Base-by-base conservation (phyloP, 2,888 invertebrate species). In the Liposcelis brunnea region DNA sequence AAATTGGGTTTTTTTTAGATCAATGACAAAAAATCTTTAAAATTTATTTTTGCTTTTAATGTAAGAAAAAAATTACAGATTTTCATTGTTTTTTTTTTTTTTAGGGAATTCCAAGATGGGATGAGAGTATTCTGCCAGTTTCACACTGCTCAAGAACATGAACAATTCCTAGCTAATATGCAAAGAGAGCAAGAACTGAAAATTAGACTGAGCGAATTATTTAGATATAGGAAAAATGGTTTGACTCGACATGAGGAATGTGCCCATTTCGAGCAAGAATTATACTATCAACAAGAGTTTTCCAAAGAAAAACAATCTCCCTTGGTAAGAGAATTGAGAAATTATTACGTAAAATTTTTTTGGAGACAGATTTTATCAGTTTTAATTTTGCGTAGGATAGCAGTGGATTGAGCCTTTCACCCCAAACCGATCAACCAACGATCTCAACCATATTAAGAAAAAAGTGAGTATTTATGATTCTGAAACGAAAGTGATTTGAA, bases 111-210 rank as follows among this genome's bases (percentile, higher is more conserved):
- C 57, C 74, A 80, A 35, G 91, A 93, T 52, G 78, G 82, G 33
- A 74, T 91, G 63, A 73, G 84, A 31, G 79, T 83, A 50, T 84
- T 87, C 57, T 79, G 87, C 2, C 90, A 90, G 61, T 91, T 91
- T 66, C 81, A 84, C 59, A 82, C 87, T 2, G 76, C 82, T 21
- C 73, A 78, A 46, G 91, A 93, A 61, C 84, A 90, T 55, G 80
- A 83, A 49, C 75, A 80, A 49, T 75, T 89, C 21, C 68, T 84
- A 43, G 74, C 75, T 4, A 85, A 80, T 49, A 62, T 89, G 45
- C 81, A 84, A 64, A 72, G 84, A 47, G 90, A 93, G 64, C 75
- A 81, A 52, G 89, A 90, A 58, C 67, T 93, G 48, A 76, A 87
- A 52, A 72, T 80, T 55, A 73, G 91, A 5, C 70, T 91, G 18